Evolutionary conservation across 2,113 vertebrate species (phyloP).

Genomic region (Pluvialis apricaria): DNA sequence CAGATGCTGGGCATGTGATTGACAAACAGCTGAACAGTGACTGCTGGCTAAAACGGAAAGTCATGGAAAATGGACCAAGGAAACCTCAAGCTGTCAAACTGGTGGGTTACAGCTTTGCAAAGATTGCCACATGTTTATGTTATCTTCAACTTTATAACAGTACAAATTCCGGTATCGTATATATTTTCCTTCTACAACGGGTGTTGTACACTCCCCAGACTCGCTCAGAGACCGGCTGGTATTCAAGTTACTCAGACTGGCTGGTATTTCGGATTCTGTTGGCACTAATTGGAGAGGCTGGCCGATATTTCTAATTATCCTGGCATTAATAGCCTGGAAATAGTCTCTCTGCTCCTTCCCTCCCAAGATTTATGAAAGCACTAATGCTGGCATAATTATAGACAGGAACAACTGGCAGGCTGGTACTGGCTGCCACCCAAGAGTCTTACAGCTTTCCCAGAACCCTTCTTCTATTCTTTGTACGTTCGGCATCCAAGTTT

Average conservation of each 20-base stretch:
- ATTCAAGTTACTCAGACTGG: slow-evolving; percentile 60
- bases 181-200: not conserved
- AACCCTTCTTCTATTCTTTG: slow-evolving; percentile 39
- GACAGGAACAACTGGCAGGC: slow-evolving; percentile 43
- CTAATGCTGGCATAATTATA: slow-evolving; percentile 59
- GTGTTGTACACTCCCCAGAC: slow-evolving; percentile 1
- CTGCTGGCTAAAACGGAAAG: not conserved
- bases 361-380: slow-evolving; percentile 58
- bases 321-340: slow-evolving; percentile 70
- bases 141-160: not conserved
- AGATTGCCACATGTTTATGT: not conserved
- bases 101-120: not conserved
- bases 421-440: slow-evolving; percentile 56
- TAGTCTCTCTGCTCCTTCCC: slow-evolving; percentile 47
- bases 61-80: not conserved
- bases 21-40: not conserved
- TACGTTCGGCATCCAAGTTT: not conserved
- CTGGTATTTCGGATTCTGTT: slow-evolving; percentile 46
- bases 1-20: not conserved
- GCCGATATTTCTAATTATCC: slow-evolving; percentile 71
- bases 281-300: slow-evolving; percentile 63
- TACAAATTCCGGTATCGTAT: not conserved
- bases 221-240: slow-evolving; percentile 26
- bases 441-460: slow-evolving; percentile 49
- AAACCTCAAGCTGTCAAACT: not conserved